These are phyloP conservation scores for Stomatorhinus walkeri DNA, from an alignment of 2,797 vertebrate genomes.

Conservation along the genomic window DNA sequence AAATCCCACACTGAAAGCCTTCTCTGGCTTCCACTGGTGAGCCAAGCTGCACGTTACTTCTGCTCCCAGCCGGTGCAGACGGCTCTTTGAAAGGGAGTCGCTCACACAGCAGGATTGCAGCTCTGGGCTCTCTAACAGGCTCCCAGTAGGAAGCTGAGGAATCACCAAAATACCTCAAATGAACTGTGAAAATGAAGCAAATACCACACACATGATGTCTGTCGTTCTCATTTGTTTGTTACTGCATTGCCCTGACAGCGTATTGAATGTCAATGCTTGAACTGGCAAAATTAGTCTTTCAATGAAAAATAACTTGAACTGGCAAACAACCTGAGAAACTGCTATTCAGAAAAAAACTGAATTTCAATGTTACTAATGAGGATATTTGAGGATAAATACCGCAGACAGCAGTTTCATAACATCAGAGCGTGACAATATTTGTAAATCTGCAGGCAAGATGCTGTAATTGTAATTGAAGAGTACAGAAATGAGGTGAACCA, in stretches of 20 bases:
- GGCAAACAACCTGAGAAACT: background rate
- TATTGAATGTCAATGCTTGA: background rate
- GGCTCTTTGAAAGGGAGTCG: conserved; percentile 3
- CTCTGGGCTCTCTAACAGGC: background rate
- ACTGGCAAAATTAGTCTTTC: background rate
- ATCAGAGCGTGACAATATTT: background rate
- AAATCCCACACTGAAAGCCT: background rate
- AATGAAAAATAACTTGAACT: background rate
- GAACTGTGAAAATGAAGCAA: background rate
- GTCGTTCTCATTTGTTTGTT: background rate
- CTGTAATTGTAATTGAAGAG: background rate
- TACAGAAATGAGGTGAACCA: background rate
- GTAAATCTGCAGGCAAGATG: conserved; percentile 4
- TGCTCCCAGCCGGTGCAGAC: background rate
- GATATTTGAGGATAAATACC: background rate
- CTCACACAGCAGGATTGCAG: background rate
- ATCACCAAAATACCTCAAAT: background rate
- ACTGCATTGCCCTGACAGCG: background rate
- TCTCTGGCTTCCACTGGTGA: background rate
- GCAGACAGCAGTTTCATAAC: background rate
- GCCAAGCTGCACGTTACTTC: background rate
- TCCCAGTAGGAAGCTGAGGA: background rate
- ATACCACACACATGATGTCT: background rate
- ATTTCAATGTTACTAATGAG: background rate
- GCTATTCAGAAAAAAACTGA: background rate